Base-by-base conservation (phyloP, 2,797 vertebrate genomes). In the Pogoniulus pusillus region DNA sequence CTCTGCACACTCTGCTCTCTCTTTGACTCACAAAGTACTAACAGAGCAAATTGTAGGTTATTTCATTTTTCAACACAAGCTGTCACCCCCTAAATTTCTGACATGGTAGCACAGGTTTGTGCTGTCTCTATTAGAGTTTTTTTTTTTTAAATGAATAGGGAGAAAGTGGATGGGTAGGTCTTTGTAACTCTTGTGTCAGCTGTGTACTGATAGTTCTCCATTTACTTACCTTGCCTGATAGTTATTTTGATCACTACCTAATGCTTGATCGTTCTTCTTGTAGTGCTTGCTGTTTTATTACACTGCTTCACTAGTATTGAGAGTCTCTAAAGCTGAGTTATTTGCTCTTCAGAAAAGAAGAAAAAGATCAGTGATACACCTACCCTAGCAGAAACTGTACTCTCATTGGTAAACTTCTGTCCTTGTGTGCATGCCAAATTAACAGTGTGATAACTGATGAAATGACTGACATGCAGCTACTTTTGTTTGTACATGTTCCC, bases 41-140 rank as follows among this genome's bases (percentile, higher is more conserved):
- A 89, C 90, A 77, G 94, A 93, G 91, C 23, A 96, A 96, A 96
- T 96, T 91, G 75, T 35, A 89, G 81, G 81, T 92, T 96, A 91
- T 88, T 94, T 93, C 60, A 85, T 77, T 93, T 92, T 91, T 85
- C 71, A 66, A 29, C 80, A 23, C 63, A 43, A 83, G 74, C 87
- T 92, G 70, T 90, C 77, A 80, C 49, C 45, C 65, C 87, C 77
- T 87, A 91, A 87, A 75, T 93, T 91, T 75, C 90, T 90, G 77
- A 66, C 70, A 81, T 35, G 37, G 69, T 92, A 51, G 49, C 82
- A 85, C 27, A 70, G 88, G 77, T 77, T 73, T 90, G n/a, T 41
- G 65, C 35, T 47, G 13, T 72, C 70, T 93, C 78, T 83, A 66
- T 68, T 43, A 66, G 39, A 85, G 62, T 71, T 82, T 91, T 90